Conservation (phyloP, 2,888 invertebrate genomes). For the Pyrrhosoma nymphula region DNA sequence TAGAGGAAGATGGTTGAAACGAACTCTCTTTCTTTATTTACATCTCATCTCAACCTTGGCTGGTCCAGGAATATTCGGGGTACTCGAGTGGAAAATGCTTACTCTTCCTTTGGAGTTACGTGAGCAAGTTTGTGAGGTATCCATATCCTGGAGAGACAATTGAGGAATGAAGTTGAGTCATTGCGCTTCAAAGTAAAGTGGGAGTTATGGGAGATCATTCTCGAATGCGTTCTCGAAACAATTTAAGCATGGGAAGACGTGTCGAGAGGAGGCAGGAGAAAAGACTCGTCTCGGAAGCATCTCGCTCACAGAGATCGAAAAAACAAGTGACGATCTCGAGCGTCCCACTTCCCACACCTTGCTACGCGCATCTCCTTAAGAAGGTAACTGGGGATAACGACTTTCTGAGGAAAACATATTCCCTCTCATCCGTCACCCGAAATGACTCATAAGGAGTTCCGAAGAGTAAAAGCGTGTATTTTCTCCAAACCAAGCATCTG, state of each 20-base stretch:
- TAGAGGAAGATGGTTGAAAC: too few species aligned
- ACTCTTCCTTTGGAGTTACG: too few species aligned
- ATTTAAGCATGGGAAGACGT: neutral
- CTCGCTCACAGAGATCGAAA: neutral
- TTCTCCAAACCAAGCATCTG: neutral
- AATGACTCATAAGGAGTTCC: neutral
- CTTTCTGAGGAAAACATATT: neutral
- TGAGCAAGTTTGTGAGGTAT: too few species aligned
- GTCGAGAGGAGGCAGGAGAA: neutral
- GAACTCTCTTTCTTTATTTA: too few species aligned
- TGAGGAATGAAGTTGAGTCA: too few species aligned
- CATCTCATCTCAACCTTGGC: too few species aligned
- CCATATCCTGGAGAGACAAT: too few species aligned
- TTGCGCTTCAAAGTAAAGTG: too few species aligned
- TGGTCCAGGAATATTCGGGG: too few species aligned
- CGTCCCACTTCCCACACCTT: neutral
- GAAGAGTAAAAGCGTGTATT: neutral
- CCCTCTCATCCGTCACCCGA: neutral
- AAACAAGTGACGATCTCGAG: neutral
- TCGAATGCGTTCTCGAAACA: neutral
- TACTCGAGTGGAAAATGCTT: too few species aligned
- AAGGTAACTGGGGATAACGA: neutral
- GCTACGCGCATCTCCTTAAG: neutral
- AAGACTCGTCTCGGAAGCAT: neutral
- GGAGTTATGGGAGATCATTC: too few species aligned